Evolutionary conservation across 2,888 invertebrate species (phyloP).

Genomic region (Andrena marginata): DNA sequence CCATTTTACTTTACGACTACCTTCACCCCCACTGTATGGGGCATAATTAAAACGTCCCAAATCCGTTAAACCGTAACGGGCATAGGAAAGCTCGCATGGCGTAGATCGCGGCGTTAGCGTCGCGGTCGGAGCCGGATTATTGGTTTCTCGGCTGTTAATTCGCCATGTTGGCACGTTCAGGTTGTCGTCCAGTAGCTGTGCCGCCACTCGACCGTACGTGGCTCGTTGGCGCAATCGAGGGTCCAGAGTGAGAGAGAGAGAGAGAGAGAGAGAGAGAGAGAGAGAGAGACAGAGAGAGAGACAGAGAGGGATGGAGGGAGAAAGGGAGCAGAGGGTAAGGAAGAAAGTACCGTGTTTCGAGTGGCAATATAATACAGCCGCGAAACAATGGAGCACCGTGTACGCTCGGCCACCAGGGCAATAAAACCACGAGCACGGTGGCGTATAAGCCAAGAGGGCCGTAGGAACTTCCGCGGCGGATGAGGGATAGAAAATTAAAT

Average conservation of each 20-base stretch:
- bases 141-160: slow-evolving; percentile 69
- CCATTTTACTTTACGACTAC: neutral
- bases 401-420: slow-evolving; percentile 69
- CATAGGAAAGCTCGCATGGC: slow-evolving; percentile 18
- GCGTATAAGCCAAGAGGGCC: slow-evolving; percentile 72
- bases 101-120: slow-evolving; percentile 11
- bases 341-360: slow-evolving; percentile 70
- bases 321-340: slow-evolving; percentile 47
- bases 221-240: slow-evolving; percentile 69
- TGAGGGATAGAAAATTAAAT: slow-evolving; percentile 81
- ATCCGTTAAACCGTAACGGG: slow-evolving; percentile 6
- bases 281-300: neutral
- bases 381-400: slow-evolving; percentile 73
- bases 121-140: slow-evolving; percentile 56
- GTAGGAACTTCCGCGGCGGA: slow-evolving; percentile 74
- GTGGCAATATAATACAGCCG: slow-evolving; percentile 74
- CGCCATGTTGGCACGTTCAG: slow-evolving; percentile 64
- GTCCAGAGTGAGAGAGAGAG: slow-evolving; percentile 13
- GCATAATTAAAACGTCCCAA: slow-evolving; percentile 37
- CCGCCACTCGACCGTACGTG: slow-evolving; percentile 56
- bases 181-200: slow-evolving; percentile 48
- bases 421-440: slow-evolving; percentile 71
- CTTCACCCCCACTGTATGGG: neutral
- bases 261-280: too few species aligned
- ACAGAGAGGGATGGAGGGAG: slow-evolving; percentile 12